Conservation (phyloP, 35 echinoderm and acorn worm genomes). For the Apostichopus parvimensis region DNA sequence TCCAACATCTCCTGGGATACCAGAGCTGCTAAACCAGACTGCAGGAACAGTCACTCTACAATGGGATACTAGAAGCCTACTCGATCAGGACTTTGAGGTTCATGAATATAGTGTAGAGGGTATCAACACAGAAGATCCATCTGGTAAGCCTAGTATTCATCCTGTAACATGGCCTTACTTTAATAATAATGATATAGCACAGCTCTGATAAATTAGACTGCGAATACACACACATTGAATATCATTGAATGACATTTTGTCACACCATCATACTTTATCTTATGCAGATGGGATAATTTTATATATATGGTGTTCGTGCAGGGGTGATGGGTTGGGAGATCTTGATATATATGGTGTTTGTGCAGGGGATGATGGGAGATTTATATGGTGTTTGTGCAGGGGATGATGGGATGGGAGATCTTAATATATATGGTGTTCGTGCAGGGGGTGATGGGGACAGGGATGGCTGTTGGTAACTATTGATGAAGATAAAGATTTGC, state of each 20-base stretch:
- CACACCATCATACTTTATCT: background rate
- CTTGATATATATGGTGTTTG: no score
- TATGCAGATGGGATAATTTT: no score
- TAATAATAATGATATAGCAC: no score
- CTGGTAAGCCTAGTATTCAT: constrained; percentile 32
- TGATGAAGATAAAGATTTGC: no score
- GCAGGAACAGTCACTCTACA: constrained; percentile 51
- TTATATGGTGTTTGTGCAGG: no score
- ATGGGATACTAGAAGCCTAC: constrained; percentile 12
- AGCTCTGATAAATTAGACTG: background rate
- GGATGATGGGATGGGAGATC: no score
- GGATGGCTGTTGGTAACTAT: no score
- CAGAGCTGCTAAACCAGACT: constrained; percentile 60
- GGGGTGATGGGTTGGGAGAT: no score
- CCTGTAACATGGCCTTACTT: background rate
- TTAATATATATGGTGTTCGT: no score
- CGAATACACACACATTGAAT: background rate
- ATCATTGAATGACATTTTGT: background rate
- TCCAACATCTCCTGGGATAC: constrained; percentile 67
- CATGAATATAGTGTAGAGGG: constrained; percentile 71
- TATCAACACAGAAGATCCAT: constrained; percentile 57
- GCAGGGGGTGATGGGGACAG: no score
- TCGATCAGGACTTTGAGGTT: background rate
- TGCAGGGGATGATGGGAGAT: no score
- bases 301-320: no score